Conservation (phyloP, 2,888 invertebrate genomes). For the Palloptera scutellata region DNA sequence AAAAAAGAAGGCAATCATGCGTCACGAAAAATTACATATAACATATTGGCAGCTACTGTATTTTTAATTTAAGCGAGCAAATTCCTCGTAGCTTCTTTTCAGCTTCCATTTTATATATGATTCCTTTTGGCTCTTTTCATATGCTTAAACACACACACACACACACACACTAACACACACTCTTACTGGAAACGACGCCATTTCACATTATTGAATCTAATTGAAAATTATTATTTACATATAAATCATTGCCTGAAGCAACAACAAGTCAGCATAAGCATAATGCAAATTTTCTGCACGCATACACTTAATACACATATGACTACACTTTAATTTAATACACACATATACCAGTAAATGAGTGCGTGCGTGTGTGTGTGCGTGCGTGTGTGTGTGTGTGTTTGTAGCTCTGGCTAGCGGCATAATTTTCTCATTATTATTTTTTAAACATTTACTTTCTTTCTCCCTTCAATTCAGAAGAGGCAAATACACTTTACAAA, state of each 20-base stretch:
- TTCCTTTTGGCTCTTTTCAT: slow-evolving; percentile 3
- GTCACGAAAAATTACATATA: no score
- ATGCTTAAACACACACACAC: background rate
- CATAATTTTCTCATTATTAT: background rate
- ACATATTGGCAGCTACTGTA: no score
- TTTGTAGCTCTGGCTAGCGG: slow-evolving; percentile 2
- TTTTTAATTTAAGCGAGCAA: no score
- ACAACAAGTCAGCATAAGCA: slow-evolving; percentile 5
- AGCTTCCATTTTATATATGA: background rate
- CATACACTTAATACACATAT: background rate
- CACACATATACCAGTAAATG: slow-evolving; percentile 5
- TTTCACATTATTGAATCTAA: slow-evolving; percentile 15
- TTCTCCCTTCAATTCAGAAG: no score
- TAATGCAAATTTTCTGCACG: no score
- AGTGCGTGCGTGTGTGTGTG: background rate
- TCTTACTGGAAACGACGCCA: background rate
- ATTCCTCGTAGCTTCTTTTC: background rate
- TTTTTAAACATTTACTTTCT: background rate
- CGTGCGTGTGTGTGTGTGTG: background rate
- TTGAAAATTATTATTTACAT: slow-evolving; percentile 43
- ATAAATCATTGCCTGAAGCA: slow-evolving; percentile 51
- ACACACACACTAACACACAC: no score
- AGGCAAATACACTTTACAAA: no score
- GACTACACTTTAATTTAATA: no score
- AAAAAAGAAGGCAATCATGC: no score